phyloP scores from a whole-genome alignment of 2,113 vertebrate genomes.

The Zingel zingel region DNA sequence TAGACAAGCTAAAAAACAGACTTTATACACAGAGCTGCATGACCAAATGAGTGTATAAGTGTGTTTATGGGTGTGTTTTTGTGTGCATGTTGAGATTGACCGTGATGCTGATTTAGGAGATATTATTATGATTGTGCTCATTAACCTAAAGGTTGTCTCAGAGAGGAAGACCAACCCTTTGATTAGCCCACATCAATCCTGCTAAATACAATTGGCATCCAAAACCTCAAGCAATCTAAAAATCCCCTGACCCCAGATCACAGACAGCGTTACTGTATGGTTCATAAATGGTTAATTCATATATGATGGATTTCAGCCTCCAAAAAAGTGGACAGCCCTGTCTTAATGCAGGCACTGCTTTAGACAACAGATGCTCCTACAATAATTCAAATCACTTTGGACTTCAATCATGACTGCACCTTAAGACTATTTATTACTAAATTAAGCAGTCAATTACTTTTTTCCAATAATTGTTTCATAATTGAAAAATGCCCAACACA shows the following conservation, averaged over 20 bases:
- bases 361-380: too few relatives aligned
- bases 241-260: neutral
- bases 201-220: conserved; percentile 28
- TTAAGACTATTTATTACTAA: too few relatives aligned
- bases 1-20: conserved; percentile 54
- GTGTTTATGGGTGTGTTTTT: neutral
- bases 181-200: conserved; percentile 41
- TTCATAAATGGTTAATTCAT: neutral
- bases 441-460: too few relatives aligned
- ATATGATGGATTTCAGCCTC: too few relatives aligned
- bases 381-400: too few relatives aligned
- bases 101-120: conserved; percentile 26
- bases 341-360: too few relatives aligned
- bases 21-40: conserved; percentile 21
- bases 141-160: conserved; percentile 47
- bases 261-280: neutral
- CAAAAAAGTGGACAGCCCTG: too few relatives aligned
- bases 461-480: too few relatives aligned
- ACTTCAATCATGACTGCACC: too few relatives aligned
- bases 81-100: conserved; percentile 11
- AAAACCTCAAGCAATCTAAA: conserved; percentile 17
- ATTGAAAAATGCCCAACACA: too few relatives aligned
- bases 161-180: conserved; percentile 20
- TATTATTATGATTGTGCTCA: conserved; percentile 51
- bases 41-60: conserved; percentile 21